Base-by-base conservation (phyloP, 2,888 invertebrate species). In the Steinernema scapterisci region DNA sequence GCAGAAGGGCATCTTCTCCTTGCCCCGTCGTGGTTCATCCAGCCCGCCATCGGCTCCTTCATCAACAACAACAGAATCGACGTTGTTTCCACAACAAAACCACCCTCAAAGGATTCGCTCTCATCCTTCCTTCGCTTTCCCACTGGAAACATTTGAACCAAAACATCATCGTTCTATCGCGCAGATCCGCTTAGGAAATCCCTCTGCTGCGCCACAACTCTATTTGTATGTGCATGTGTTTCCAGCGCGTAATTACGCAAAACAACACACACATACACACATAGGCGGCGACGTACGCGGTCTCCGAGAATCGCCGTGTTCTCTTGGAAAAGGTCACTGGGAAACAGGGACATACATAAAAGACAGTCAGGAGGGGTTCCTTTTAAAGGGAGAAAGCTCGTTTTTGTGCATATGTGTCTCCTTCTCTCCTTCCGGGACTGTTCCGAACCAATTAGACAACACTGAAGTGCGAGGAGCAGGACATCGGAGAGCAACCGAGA, bases 1-100 rank as follows among this genome's bases (percentile, higher is more conserved):
- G 54, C 27, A 21, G 31, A 63, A 63, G 31, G 63, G 31, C 63
- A 63, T 13, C 63, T 38, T n/a, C 6, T n/a, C n/a, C n/a, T n/a
- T n/a, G n/a, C n/a, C n/a, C n/a, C n/a, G n/a, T n/a, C n/a, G n/a
- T 16, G 31, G 25, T 27, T 27, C 63, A 63, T 31, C 63, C 16
- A 2, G 38, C 48, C 48, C 3, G 16, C 48, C 48, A n/a, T 48
- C 45, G 45, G 7, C 45, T 44, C 16, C 48, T 48, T 13, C 38
- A 63, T 38, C 63, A 63, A 63, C 63, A 63, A 63, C 63, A 63
- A 63, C 63, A 63, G 31, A 63, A 63, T 63, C 63, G 63, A 31
- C 63, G 63, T 31, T 38, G 63, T 63, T 63, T 63, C 63, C 63
- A 63, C 27, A 63, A 63, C 63, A 63, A 63, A 63, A 31, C 63